Evolutionary conservation across 2,888 invertebrate genomes (phyloP), one percentile per base, ranked within the genome.

Genomic region (Scaptodrosophila latifasciaeformis): DNA sequence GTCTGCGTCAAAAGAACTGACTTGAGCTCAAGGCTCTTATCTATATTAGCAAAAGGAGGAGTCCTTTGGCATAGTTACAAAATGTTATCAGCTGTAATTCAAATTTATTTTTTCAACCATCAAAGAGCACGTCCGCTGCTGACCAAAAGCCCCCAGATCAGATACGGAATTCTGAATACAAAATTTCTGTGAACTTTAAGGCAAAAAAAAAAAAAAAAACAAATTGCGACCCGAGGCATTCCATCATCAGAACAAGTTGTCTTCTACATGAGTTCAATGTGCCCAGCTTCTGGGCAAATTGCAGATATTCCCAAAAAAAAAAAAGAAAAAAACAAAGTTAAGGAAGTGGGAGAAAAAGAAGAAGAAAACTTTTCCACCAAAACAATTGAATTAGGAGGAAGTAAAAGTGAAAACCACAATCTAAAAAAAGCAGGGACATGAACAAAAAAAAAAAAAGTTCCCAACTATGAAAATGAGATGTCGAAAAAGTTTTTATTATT

Each of bases 401-500:
- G 30, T 5, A 45, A 24, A 34, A 27, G 30, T 18, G 13, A 44
- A 37, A 18, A 12, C 21, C 2, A 43, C n/a, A 43, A 43, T 24
- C 13, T 15, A 35, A 15, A 15, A 37, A 13, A 18, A 37, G 10
- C 12, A 43, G 18, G 17, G 24, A n/a, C 29, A 21, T 24, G 24
- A 24, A 24, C 24, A 3, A 54, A 58, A 63, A 37, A 61, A 39
- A 49, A 29, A 57, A 67, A 72, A 70, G 64, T 70, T 72, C 34
- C 69, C 76, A 75, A 79, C 77, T 72, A 76, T 79, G 76, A 81
- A 81, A 76, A 81, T 81, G 76, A 76, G 79, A 76, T 71, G 76
- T 77, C 80, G 79, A 67, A 77, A 75, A 77, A 79, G 74, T 77
- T 77, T 76, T 72, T 70, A 71, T 81, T 81, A 77, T 77, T 80